Conservation (phyloP, 1,140 invertebrate species). For the Drosophila chauvacae region DNA sequence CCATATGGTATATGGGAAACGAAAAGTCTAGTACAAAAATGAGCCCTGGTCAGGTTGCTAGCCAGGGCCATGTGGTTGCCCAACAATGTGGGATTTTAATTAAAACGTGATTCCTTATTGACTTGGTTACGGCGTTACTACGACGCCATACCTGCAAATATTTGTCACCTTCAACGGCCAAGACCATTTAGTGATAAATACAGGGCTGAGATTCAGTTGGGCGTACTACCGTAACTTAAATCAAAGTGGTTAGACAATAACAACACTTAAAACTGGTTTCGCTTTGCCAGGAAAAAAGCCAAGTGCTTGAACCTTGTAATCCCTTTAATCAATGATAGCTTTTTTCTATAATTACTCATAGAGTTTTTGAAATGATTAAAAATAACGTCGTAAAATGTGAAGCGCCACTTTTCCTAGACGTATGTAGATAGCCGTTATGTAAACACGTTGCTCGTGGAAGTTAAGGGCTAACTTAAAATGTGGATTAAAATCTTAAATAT, state of each 20-base stretch:
- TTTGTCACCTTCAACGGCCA: slow-evolving; percentile 8
- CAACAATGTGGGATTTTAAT: slow-evolving; percentile 15
- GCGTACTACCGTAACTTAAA: slow-evolving; percentile 28
- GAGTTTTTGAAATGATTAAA: slow-evolving; percentile 8
- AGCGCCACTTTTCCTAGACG: slow-evolving; percentile 16
- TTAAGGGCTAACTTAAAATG: neutral
- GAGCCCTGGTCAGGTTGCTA: slow-evolving; percentile 10
- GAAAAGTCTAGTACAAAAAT: slow-evolving; percentile 18
- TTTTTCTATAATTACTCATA: slow-evolving; percentile 22
- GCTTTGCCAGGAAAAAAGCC: slow-evolving; percentile 5
- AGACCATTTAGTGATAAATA: slow-evolving; percentile 3
- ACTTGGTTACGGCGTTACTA: neutral
- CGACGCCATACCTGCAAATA: slow-evolving; percentile 17
- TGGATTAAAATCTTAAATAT: slow-evolving; percentile 5
- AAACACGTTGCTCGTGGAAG: neutral
- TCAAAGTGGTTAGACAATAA: slow-evolving; percentile 21
- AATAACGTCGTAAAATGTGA: slow-evolving; percentile 34
- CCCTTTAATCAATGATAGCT: slow-evolving; percentile 16
- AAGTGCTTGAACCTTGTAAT: slow-evolving; percentile 16
- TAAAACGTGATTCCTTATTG: neutral
- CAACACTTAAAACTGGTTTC: slow-evolving; percentile 30
- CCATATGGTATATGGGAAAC: neutral
- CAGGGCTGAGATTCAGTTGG: neutral
- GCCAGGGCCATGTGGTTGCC: neutral
- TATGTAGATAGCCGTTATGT: slow-evolving; percentile 1